phyloP scores from a whole-genome alignment of 2,888 invertebrate species.

The Tenodera sinensis region DNA sequence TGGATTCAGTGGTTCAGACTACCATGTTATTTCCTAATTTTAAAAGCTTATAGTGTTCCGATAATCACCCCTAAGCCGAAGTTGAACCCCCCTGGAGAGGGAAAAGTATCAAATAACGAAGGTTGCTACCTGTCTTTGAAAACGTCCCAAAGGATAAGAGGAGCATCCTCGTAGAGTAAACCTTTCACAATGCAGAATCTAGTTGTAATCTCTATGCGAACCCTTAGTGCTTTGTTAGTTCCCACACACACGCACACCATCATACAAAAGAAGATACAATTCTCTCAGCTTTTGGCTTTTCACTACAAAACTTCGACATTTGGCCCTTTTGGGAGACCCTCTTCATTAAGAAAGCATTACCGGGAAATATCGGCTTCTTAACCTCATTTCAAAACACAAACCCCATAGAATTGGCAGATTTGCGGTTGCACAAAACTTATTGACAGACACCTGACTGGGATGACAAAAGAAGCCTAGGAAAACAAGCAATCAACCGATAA shows the following conservation, averaged over 20 bases:
- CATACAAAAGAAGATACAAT: neutral
- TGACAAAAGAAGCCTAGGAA: neutral
- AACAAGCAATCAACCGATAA: neutral
- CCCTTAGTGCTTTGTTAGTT: neutral
- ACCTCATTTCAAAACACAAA: neutral
- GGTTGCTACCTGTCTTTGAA: neutral
- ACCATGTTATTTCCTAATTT: neutral
- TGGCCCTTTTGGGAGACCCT: neutral
- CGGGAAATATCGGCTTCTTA: neutral
- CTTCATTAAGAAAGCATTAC: neutral
- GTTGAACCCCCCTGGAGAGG: neutral
- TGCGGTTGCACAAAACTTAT: neutral
- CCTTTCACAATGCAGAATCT: neutral
- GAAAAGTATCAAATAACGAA: neutral
- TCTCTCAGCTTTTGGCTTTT: neutral
- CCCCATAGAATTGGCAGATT: neutral
- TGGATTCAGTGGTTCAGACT: neutral
- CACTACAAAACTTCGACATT: neutral
- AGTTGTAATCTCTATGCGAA: neutral
- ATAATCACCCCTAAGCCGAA: neutral
- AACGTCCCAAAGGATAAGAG: neutral
- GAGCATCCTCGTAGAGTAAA: neutral
- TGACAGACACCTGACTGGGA: neutral
- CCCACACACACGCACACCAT: neutral
- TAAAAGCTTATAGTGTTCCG: neutral